Evolutionary conservation across 2,113 vertebrate genomes (phyloP).

Genomic region (Eira barbara): DNA sequence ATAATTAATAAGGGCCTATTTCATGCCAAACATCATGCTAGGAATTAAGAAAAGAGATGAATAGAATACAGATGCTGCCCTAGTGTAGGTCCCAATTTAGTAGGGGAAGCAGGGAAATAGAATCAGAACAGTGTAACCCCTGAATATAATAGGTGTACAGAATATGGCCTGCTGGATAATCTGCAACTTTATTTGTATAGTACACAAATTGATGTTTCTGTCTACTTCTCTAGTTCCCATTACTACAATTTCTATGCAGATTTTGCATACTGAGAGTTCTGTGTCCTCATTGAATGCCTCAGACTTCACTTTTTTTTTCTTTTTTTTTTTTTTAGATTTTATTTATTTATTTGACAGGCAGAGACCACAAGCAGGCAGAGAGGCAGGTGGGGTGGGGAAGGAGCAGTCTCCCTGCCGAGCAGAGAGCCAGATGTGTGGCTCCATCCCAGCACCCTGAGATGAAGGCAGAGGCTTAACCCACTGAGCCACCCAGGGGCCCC

Average conservation of each 20-base stretch:
- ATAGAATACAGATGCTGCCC: neutral
- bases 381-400: no score
- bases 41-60: neutral
- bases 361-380: no score
- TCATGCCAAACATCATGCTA: neutral
- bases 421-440: no score
- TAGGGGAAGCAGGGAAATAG: neutral
- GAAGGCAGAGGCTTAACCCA: no score
- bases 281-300: neutral
- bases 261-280: neutral
- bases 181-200: neutral
- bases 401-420: no score
- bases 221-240: neutral
- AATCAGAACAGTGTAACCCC: neutral
- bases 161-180: neutral
- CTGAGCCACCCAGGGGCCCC: no score
- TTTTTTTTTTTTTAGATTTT: no score
- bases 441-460: no score
- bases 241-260: neutral
- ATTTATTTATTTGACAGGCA: no score
- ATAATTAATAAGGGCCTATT: neutral
- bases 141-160: neutral
- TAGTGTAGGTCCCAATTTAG: neutral
- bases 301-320: neutral
- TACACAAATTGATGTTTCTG: neutral